Evolutionary conservation across 2,797 vertebrate genomes (phyloP).

Genomic region (Hypotaenidia okinawae): DNA sequence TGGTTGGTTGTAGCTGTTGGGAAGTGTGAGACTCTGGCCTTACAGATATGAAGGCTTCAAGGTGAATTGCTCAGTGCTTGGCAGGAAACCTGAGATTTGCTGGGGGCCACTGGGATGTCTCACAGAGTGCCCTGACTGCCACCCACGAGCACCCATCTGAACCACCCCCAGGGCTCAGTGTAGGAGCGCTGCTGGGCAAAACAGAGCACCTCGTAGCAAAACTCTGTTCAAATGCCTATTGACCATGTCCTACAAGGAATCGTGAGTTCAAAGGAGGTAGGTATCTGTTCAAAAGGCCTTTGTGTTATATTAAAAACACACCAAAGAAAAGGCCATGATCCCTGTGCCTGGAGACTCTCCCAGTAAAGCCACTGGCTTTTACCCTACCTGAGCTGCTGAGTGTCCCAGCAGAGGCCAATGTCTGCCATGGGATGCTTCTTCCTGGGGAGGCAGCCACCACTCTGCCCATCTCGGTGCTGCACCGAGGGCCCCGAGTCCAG

Average conservation of each 20-base stretch:
- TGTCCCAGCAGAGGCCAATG: background rate
- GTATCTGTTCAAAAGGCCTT: background rate
- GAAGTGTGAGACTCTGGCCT: background rate
- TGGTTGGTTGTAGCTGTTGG: background rate
- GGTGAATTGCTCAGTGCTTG: fast-evolving
- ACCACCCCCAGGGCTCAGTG: background rate
- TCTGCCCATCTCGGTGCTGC: background rate
- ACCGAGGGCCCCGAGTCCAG: background rate
- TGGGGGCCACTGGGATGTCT: fast-evolving
- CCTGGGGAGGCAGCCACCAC: background rate
- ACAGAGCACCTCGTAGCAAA: background rate
- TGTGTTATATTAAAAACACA: background rate
- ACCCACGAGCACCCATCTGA: fast-evolving
- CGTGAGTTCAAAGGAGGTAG: fast-evolving
- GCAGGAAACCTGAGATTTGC: background rate
- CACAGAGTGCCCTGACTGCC: background rate
- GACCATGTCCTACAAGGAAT: background rate
- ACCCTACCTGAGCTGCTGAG: too few relatives aligned
- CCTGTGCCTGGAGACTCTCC: background rate
- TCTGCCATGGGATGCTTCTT: background rate
- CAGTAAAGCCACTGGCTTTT: background rate
- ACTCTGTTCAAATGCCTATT: fast-evolving
- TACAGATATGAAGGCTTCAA: background rate
- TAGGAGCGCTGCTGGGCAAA: background rate
- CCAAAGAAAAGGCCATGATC: fast-evolving